These are phyloP conservation scores for Leptinotarsa lineolata DNA, from an alignment of 1,140 invertebrate genomes.

Conservation along the genomic window DNA sequence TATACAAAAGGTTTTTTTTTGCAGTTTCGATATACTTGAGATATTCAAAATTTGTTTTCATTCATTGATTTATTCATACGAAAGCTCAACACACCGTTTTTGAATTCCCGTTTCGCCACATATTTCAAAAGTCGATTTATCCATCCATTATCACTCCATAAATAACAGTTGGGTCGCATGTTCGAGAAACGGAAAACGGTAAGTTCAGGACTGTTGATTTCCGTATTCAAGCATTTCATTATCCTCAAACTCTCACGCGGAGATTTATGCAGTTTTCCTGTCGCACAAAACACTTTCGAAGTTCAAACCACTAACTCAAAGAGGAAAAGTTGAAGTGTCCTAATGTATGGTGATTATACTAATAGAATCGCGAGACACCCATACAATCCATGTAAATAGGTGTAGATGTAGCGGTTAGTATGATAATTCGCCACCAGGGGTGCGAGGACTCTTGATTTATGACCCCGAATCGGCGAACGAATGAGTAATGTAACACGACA, in stretches of 20 bases:
- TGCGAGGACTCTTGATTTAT: constrained; percentile 38
- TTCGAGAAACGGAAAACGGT: not conserved
- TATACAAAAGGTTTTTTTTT: no score
- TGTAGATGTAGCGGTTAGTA: constrained; percentile 44
- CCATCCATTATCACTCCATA: no score
- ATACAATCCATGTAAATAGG: constrained; percentile 41
- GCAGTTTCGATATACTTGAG: no score
- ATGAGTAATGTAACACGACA: constrained; percentile 1
- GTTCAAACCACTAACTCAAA: constrained; percentile 14
- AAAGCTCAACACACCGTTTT: no score
- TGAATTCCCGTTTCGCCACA: no score
- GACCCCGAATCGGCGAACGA: constrained; percentile 28
- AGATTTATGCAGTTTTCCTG: constrained; percentile 11
- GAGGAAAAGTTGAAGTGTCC: constrained; percentile 32
- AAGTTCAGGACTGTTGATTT: not conserved
- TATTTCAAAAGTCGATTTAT: no score
- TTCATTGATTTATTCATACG: no score
- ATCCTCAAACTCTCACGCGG: not conserved
- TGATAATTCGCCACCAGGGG: constrained; percentile 41
- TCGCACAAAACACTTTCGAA: constrained; percentile 8
- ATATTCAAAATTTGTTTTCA: no score
- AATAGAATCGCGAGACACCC: constrained; percentile 40
- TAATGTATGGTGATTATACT: constrained; percentile 41
- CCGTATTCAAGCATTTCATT: not conserved
- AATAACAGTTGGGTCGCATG: not conserved